A percentile compares a stretch with the other conserved stretches of the same genome.
phyloP scores from a whole-genome alignment of 2,888 invertebrate genomes.

The Torymus tubicola region DNA sequence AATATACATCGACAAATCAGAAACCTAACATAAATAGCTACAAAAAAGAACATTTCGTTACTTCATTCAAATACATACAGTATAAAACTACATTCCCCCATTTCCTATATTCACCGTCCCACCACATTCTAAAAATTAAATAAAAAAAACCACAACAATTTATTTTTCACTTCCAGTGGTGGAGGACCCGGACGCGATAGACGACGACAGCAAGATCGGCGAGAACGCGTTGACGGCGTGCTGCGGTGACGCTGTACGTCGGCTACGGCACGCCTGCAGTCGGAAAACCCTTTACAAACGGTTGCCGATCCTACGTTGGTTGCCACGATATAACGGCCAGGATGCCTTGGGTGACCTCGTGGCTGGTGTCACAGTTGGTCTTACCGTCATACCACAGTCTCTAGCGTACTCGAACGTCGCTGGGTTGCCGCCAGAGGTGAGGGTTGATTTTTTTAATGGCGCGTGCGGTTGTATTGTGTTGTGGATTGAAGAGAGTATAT shows the following conservation, averaged over 20 bases:
- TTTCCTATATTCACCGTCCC: no score
- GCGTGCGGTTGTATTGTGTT: no score
- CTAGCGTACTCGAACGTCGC: slow-evolving; percentile 89
- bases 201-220: slow-evolving; percentile 61
- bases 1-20: no score
- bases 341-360: slow-evolving; percentile 91
- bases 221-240: slow-evolving; percentile 70
- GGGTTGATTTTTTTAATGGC: slow-evolving; percentile 26
- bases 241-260: slow-evolving; percentile 76
- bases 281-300: slow-evolving; percentile 85
- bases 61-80: no score
- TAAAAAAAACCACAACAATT: background rate
- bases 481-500: no score
- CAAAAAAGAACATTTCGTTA: no score
- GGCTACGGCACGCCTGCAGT: slow-evolving; percentile 79
- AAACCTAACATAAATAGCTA: no score
- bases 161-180: slow-evolving; percentile 65
- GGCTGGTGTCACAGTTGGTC: slow-evolving; percentile 93
- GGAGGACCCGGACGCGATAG: slow-evolving; percentile 58
- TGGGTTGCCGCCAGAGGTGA: slow-evolving; percentile 84
- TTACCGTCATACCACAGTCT: slow-evolving; percentile 95
- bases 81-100: no score
- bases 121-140: no score
- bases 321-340: slow-evolving; percentile 85
- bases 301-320: slow-evolving; percentile 86